Evolutionary conservation across 2,113 vertebrate genomes (phyloP), one percentile per base, ranked within the genome.

Genomic region (Genyomyrus donnyi): DNA sequence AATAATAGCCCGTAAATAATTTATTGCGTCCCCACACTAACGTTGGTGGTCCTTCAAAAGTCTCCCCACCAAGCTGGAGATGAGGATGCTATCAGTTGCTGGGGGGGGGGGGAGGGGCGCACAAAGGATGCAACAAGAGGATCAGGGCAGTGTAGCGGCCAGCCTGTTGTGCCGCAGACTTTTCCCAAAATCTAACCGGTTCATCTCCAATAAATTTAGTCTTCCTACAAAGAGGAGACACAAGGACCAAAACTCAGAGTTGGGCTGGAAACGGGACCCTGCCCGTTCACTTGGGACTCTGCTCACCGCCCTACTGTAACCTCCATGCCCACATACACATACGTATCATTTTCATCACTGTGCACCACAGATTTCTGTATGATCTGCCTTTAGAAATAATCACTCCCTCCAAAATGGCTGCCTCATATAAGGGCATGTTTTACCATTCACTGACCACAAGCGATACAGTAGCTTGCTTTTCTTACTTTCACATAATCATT

Each of bases 1-100:
- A 35, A 53, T 87, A 87, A 87, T 87, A 56, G 85, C 50, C 85
- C 3, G 50, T 87, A 53, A 87, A 87, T 87, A 87, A 87, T 87
- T 87, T 27, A 87, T 80, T 87, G 85, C 6, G 17, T 35, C 19
- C 17, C 83, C 85, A 46, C 48, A 48, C 50, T 56, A 48, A 87
- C 27, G 49, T 53, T 88, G 87, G 49, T 45, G 87, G 35, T 45
- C 53, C 52, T 88, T 88, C 53, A 88, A n/a, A 88, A 88, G 52
- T 88, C 35, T 66, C 56, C 39, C 50, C 49, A 31, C 49, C 21
- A 17, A 89, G 62, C 62, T 52, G 53, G 52, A 58, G 80, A 50
- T 77, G 66, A 77, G 48, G 45, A 80, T 80, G 42, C n/a, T 89
- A 46, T 85, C 89, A 42, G 74, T 56, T 31, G 42, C 31, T 56